phyloP scores from a whole-genome alignment of 2,113 vertebrate species.

The Colossoma macropomum region DNA sequence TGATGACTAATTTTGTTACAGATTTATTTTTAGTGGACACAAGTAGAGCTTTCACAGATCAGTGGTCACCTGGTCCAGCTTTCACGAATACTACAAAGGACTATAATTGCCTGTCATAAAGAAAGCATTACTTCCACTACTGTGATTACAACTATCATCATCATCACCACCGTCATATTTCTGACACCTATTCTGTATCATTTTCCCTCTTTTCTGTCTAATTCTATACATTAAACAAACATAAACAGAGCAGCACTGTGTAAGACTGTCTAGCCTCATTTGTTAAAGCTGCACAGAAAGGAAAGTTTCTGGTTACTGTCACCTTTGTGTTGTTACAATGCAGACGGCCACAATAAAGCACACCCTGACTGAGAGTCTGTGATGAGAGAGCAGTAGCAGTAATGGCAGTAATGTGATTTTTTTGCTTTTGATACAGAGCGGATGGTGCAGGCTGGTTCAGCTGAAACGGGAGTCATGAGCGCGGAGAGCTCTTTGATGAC shows the following conservation, averaged over 20 bases:
- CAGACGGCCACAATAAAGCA: conserved; percentile 32
- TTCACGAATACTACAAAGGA: not conserved
- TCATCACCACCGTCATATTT: too few species aligned
- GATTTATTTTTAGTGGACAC: not conserved
- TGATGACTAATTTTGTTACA: not conserved
- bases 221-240: not conserved
- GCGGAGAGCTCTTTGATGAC: conserved; percentile 23
- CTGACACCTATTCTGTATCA: too few species aligned
- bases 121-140: too few species aligned
- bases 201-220: too few species aligned
- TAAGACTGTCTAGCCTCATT: conserved; percentile 3
- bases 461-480: conserved; percentile 5
- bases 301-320: conserved; percentile 16
- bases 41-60: not conserved
- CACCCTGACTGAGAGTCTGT: not conserved
- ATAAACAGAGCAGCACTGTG: not conserved
- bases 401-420: conserved; percentile 19
- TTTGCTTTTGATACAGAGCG: conserved; percentile 16
- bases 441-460: not conserved
- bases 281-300: not conserved
- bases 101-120: not conserved
- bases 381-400: conserved; percentile 24
- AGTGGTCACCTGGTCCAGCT: conserved; percentile 3
- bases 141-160: too few species aligned
- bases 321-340: conserved; percentile 12